Conservation (phyloP, 1,140 invertebrate genomes). For the Melanaphis sacchari region DNA sequence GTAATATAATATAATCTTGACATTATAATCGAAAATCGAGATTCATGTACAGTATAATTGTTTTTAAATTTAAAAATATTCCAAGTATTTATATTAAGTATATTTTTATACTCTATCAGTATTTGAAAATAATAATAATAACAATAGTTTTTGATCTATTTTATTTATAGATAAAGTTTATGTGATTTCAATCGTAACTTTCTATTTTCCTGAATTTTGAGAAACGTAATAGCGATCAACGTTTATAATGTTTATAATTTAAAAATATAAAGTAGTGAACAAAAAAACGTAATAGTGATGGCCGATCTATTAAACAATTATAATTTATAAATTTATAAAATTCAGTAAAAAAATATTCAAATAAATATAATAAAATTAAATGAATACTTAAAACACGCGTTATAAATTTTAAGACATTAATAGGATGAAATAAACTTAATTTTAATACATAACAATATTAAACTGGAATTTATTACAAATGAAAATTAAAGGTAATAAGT, state of each 20-base stretch:
- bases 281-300: background rate
- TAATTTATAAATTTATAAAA: background rate
- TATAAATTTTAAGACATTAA: background rate
- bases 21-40: background rate
- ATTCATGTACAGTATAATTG: background rate
- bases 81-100: no score
- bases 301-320: no score
- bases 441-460: background rate
- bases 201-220: background rate
- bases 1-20: background rate
- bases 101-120: background rate
- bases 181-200: background rate
- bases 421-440: background rate
- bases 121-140: background rate
- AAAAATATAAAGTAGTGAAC: background rate
- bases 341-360: background rate
- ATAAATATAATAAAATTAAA: background rate
- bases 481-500: no score
- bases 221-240: background rate
- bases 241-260: background rate
- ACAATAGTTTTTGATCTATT: background rate
- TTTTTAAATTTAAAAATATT: background rate
- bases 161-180: background rate
- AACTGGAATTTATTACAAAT: background rate
- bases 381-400: background rate